Conservation (phyloP, 2,113 vertebrate species). For the Chloropsis hardwickii region DNA sequence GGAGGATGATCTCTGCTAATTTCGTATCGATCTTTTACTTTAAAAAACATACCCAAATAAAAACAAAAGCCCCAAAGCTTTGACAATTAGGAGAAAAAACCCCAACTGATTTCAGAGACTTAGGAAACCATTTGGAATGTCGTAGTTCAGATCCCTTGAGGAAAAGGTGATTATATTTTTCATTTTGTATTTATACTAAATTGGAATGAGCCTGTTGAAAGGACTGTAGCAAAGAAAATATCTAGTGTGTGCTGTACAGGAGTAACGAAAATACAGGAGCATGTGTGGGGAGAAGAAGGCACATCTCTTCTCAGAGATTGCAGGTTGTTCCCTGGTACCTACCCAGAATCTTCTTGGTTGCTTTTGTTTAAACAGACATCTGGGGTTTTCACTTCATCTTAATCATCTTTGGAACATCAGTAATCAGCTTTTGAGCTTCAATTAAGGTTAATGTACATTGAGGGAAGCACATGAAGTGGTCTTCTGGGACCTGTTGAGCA, state of each 20-base stretch:
- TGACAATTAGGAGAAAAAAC: neutral
- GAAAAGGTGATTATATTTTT: neutral
- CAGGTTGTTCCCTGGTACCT: neutral
- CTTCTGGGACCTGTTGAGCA: neutral
- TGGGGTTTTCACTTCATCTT: neutral
- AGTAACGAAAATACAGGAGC: fast-evolving
- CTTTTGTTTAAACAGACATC: neutral
- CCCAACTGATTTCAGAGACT: neutral
- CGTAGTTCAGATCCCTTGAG: neutral
- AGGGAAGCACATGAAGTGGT: neutral
- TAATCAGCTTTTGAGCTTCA: neutral
- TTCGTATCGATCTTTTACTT: neutral
- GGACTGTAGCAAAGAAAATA: neutral
- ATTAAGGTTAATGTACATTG: neutral
- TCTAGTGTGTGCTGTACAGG: neutral
- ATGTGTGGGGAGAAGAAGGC: neutral
- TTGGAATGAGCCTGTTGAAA: neutral
- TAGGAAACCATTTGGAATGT: neutral
- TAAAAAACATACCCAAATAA: neutral
- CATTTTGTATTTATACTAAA: neutral
- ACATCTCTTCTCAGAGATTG: neutral
- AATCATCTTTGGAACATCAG: neutral
- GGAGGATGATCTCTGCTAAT: neutral
- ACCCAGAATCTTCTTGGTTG: neutral
- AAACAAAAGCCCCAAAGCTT: neutral